phyloP scores from a whole-genome alignment of 2,888 invertebrate genomes.

The Cerceris ruficornis region DNA sequence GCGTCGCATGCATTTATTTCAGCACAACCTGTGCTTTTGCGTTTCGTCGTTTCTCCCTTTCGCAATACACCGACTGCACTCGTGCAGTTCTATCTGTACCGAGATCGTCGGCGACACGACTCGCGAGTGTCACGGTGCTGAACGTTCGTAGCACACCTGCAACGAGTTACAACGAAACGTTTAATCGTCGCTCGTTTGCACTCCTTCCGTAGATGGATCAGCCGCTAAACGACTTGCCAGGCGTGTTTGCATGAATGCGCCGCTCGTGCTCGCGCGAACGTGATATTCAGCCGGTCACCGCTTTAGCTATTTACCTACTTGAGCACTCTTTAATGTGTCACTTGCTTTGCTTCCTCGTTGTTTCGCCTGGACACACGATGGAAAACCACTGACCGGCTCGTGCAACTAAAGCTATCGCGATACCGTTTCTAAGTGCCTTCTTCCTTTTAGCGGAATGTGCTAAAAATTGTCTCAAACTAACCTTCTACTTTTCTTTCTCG shows the following conservation, averaged over 20 bases:
- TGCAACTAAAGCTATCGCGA: neutral
- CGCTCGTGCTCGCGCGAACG: slow-evolving; percentile 17
- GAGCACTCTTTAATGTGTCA: slow-evolving; percentile 29
- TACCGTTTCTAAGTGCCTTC: neutral
- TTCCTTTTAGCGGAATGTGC: neutral
- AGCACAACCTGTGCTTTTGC: neutral
- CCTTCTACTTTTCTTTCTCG: neutral
- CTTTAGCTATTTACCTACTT: slow-evolving; percentile 22
- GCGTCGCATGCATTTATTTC: neutral
- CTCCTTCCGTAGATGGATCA: slow-evolving; percentile 60
- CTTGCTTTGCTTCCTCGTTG: slow-evolving; percentile 47
- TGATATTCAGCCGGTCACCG: slow-evolving; percentile 24
- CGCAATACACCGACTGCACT: slow-evolving; percentile 6
- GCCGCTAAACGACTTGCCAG: slow-evolving; percentile 53
- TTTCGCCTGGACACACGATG: slow-evolving; percentile 22
- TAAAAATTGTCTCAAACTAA: neutral
- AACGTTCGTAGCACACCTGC: slow-evolving; percentile 7
- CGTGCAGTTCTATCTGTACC: slow-evolving; percentile 11
- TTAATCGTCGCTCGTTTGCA: slow-evolving; percentile 54
- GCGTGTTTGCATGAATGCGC: slow-evolving; percentile 63
- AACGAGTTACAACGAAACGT: slow-evolving; percentile 39
- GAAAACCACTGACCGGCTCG: slow-evolving; percentile 35
- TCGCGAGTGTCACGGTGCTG: slow-evolving; percentile 18
- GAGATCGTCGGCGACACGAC: slow-evolving; percentile 9
- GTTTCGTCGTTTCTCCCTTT: neutral